Evolutionary conservation across 2,113 vertebrate species (phyloP).

Genomic region (Tretioscincus oriximinensis): DNA sequence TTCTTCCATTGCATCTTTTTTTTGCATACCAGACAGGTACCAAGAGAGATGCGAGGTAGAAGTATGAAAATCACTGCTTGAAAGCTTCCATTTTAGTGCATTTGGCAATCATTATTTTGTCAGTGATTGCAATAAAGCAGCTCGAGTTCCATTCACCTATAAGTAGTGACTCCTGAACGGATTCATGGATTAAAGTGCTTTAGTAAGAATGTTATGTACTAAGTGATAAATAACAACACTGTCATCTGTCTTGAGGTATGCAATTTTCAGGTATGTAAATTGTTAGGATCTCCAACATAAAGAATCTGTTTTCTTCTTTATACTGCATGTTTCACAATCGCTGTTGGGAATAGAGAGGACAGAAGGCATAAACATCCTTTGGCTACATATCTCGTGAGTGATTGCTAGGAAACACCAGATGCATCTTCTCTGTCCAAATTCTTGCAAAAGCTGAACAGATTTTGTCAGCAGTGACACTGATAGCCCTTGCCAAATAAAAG

Average conservation of each 20-base stretch:
- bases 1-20: too few relatives aligned
- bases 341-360: neutral
- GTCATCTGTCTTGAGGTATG: neutral
- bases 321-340: neutral
- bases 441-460: conserved; percentile 53
- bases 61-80: too few relatives aligned
- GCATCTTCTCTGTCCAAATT: conserved; percentile 6
- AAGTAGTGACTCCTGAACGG: neutral
- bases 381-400: neutral
- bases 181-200: neutral
- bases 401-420: conserved; percentile 14
- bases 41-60: neutral
- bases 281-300: neutral
- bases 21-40: neutral
- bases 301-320: neutral
- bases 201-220: neutral
- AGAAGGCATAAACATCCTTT: neutral
- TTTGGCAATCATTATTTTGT: neutral
- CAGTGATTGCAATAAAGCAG: neutral
- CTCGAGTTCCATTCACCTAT: neutral
- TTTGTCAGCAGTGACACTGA: conserved; percentile 54
- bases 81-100: neutral
- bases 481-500: conserved; percentile 28
- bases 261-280: neutral
- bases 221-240: neutral